A percentile compares a stretch with the other conserved stretches of the same genome.
These are phyloP conservation scores for Pteropus rufus DNA, from an alignment of 2,797 vertebrate species.

Conservation along the genomic window DNA sequence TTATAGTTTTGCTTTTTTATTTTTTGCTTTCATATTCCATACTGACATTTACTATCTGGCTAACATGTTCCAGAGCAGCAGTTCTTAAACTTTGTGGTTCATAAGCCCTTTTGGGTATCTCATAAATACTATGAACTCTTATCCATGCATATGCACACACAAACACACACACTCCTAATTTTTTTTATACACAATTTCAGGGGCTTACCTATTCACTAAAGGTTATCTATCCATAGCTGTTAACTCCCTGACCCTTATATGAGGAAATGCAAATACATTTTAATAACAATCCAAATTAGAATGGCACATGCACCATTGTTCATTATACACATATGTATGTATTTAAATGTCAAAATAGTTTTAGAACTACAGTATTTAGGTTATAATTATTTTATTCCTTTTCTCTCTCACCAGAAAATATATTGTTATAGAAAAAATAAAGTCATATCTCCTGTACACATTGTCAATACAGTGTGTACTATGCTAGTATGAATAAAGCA, in stretches of 20 bases:
- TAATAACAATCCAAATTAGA: background rate
- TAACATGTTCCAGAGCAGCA: background rate
- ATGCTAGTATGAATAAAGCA: background rate
- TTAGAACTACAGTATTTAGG: background rate
- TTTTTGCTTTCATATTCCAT: background rate
- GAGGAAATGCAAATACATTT: constrained; percentile 11
- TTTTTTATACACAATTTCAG: background rate
- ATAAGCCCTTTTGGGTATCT: background rate
- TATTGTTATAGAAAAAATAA: background rate
- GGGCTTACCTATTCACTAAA: background rate
- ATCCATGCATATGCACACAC: background rate
- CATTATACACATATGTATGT: background rate
- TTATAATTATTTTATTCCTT: background rate
- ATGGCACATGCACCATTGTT: background rate
- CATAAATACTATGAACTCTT: background rate
- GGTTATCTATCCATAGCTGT: background rate
- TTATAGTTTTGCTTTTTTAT: background rate
- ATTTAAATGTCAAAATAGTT: constrained; percentile 12
- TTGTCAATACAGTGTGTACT: background rate
- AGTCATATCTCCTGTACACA: background rate
- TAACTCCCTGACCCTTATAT: background rate
- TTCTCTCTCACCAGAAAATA: background rate
- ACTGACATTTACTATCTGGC: background rate
- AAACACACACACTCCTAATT: background rate
- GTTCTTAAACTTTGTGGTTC: background rate